phyloP scores from a whole-genome alignment of 2,113 vertebrate species.

The Falcunculus frontatus region DNA sequence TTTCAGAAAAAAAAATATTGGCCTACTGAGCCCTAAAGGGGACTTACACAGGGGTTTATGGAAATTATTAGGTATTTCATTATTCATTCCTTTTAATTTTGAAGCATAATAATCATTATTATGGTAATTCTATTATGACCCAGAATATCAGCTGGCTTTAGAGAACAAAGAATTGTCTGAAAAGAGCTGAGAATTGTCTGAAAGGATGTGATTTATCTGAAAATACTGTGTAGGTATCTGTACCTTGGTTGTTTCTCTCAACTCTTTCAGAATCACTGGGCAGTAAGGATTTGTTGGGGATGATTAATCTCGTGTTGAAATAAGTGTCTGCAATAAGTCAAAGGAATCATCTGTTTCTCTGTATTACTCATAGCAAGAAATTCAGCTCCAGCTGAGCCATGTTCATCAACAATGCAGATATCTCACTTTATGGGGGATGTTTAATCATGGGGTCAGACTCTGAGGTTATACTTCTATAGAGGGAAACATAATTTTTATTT shows the following conservation, averaged over 20 bases:
- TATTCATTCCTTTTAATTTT: neutral
- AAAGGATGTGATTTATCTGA: neutral
- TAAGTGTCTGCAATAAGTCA: neutral
- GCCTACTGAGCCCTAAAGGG: neutral
- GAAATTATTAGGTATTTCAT: neutral
- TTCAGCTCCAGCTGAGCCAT: neutral
- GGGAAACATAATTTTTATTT: neutral
- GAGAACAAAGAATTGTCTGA: neutral
- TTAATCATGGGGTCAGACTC: neutral
- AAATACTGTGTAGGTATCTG: neutral
- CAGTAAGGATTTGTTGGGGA: neutral
- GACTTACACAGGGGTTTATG: neutral
- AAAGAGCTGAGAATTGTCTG: neutral
- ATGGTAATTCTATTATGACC: neutral
- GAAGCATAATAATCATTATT: neutral
- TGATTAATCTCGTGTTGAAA: neutral
- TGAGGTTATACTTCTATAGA: neutral
- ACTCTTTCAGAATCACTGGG: neutral
- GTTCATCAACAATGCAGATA: neutral
- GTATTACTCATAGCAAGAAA: neutral
- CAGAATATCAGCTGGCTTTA: neutral
- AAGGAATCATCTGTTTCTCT: neutral
- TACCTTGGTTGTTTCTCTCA: neutral
- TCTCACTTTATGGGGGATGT: neutral
- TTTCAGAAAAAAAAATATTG: neutral